These are phyloP conservation scores for Zophobas morio DNA, from an alignment of 1,140 invertebrate species.

Conservation along the genomic window DNA sequence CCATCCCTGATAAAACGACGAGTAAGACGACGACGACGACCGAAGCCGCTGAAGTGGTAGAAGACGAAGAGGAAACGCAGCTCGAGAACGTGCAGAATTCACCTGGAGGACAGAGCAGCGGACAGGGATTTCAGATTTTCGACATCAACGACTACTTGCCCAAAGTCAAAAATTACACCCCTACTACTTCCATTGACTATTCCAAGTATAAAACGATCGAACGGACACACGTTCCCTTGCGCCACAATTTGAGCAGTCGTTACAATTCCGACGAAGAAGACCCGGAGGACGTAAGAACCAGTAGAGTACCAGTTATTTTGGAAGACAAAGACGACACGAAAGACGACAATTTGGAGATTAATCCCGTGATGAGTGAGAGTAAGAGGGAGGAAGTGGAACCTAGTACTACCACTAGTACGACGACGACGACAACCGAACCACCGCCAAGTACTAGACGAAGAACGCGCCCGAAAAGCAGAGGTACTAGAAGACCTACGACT, in stretches of 20 bases:
- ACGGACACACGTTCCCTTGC: slow-evolving; percentile 40
- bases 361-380: slow-evolving; percentile 45
- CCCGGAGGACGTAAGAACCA: slow-evolving; percentile 22
- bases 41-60: slow-evolving; percentile 47
- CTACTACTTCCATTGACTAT: slow-evolving; percentile 62
- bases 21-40: slow-evolving; percentile 50
- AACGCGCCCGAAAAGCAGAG: slow-evolving; percentile 10
- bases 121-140: slow-evolving; percentile 59
- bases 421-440: slow-evolving; percentile 28
- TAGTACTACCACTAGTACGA: slow-evolving; percentile 11
- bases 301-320: slow-evolving; percentile 32
- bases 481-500: slow-evolving; percentile 38
- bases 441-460: slow-evolving; percentile 35
- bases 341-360: neutral
- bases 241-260: slow-evolving; percentile 53
- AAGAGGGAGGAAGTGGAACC: slow-evolving; percentile 22
- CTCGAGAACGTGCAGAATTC: slow-evolving; percentile 58
- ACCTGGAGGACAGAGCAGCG: slow-evolving; percentile 54
- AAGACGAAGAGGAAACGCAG: slow-evolving; percentile 56
- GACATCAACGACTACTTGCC: slow-evolving; percentile 63
- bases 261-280: slow-evolving; percentile 54
- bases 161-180: slow-evolving; percentile 60
- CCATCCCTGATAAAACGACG: slow-evolving; percentile 60
- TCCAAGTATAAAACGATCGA: slow-evolving; percentile 66
- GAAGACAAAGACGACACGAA: slow-evolving; percentile 2